Percentiles rank a stretch among this genome's conserved stretches.
Evolutionary conservation across 1,140 invertebrate genomes (phyloP).

Genomic region (Archivesica marissinica): DNA sequence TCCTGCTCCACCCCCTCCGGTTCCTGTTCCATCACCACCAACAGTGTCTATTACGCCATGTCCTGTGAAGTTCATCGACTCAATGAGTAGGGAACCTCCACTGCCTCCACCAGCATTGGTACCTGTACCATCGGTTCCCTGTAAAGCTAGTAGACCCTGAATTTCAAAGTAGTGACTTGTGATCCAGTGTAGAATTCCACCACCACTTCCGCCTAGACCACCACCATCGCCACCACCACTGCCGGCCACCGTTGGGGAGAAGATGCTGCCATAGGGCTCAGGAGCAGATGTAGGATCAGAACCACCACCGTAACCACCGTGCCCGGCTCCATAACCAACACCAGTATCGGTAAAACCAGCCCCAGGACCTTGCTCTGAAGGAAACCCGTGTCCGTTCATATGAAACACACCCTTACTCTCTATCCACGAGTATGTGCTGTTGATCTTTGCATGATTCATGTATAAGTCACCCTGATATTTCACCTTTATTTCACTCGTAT

Average conservation of each 20-base stretch:
- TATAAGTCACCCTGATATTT: conserved; percentile 73
- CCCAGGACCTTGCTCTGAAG: conserved; percentile 66
- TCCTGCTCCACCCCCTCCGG: conserved; percentile 73
- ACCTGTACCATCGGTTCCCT: conserved; percentile 69
- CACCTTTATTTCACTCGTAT: conserved; percentile 68
- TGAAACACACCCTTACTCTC: conserved; percentile 75
- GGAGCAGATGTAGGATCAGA: conserved; percentile 45
- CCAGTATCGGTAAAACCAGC: conserved; percentile 66
- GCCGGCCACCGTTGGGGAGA: conserved; percentile 64
- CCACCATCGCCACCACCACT: conserved; percentile 76
- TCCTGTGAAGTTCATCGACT: conserved; percentile 77
- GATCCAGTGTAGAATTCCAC: conserved; percentile 74
- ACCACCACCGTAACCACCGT: conserved; percentile 77
- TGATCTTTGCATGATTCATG: conserved; percentile 74
- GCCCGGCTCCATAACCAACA: conserved; percentile 73
- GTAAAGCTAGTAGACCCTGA: conserved; percentile 72
- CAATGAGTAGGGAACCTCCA: conserved; percentile 74
- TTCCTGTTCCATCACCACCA: conserved; percentile 62
- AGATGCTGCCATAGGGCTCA: conserved; percentile 73
- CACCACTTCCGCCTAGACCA: conserved; percentile 72
- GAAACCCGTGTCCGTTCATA: conserved; percentile 69
- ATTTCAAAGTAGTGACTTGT: conserved; percentile 74
- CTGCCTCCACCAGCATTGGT: conserved; percentile 73
- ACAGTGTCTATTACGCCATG: conserved; percentile 74
- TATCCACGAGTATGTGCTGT: conserved; percentile 72